These are phyloP conservation scores for Zosterops japonicus DNA, from an alignment of 2,113 vertebrate species.

Conservation along the genomic window DNA sequence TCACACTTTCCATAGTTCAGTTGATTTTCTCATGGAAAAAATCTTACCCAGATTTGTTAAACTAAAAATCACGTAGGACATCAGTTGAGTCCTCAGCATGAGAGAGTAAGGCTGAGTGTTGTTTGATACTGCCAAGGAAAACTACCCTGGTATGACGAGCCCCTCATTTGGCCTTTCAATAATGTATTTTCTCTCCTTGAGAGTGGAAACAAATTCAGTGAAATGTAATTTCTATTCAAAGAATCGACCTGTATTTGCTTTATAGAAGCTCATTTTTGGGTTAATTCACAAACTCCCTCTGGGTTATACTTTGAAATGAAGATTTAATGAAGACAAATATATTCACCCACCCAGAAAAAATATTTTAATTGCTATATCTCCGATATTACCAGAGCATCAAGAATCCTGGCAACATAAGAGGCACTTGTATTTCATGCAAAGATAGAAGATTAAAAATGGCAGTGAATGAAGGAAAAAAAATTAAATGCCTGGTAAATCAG, in stretches of 20 bases:
- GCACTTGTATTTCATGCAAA: background rate
- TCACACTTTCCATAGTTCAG: background rate
- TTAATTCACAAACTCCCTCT: slow-evolving; percentile 10
- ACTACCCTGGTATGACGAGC: background rate
- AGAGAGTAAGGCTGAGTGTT: background rate
- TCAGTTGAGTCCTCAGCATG: background rate
- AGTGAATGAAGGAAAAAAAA: background rate
- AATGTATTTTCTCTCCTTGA: background rate
- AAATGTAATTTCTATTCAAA: slow-evolving; percentile 35
- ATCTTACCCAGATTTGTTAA: background rate
- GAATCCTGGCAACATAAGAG: background rate
- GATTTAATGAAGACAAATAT: slow-evolving; percentile 50
- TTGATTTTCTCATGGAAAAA: background rate
- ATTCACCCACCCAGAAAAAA: slow-evolving; percentile 3
- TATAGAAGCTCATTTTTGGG: slow-evolving; percentile 18
- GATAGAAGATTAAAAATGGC: background rate
- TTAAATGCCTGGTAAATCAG: background rate
- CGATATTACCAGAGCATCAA: background rate
- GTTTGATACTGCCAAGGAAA: background rate
- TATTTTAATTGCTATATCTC: slow-evolving; percentile 17
- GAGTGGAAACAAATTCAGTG: background rate
- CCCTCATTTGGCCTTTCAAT: background rate
- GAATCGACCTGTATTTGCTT: background rate
- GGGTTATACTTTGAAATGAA: slow-evolving; percentile 28
- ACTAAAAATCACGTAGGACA: background rate